phyloP scores from a whole-genome alignment of 1,140 invertebrate species.

The Papilio machaon region DNA sequence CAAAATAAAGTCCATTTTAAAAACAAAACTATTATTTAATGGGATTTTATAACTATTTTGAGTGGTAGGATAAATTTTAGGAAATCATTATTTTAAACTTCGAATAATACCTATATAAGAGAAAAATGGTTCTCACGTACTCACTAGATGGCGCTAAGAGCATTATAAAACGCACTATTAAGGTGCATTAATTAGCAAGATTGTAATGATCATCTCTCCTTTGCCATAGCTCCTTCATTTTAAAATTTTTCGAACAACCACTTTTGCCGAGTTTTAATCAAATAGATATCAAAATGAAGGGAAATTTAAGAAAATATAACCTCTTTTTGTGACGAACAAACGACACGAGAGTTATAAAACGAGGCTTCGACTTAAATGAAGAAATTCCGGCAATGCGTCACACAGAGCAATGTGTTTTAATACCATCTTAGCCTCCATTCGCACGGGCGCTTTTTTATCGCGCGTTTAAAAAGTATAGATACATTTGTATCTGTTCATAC shows the following conservation, averaged over 20 bases:
- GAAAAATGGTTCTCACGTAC: not conserved
- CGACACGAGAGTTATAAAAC: not conserved
- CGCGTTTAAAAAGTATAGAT: too few relatives aligned
- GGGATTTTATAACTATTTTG: not conserved
- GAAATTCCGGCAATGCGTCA: not conserved
- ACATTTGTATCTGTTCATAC: too few relatives aligned
- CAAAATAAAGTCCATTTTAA: not conserved
- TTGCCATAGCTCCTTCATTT: too few relatives aligned
- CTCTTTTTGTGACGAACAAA: not conserved
- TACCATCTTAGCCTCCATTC: not conserved
- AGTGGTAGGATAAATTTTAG: not conserved
- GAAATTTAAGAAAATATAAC: not conserved
- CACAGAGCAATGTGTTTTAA: not conserved
- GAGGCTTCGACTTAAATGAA: not conserved
- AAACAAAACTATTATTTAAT: not conserved
- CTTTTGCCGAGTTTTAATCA: not conserved
- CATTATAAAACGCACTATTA: not conserved
- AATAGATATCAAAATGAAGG: not conserved
- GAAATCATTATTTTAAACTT: too few relatives aligned
- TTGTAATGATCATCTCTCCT: too few relatives aligned
- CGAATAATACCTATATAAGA: too few relatives aligned
- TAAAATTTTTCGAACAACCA: too few relatives aligned
- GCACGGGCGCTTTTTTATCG: too few relatives aligned
- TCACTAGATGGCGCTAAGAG: not conserved
- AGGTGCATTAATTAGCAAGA: not conserved